phyloP scores from a whole-genome alignment of 2,888 invertebrate genomes.

The Oligia latruncula region DNA sequence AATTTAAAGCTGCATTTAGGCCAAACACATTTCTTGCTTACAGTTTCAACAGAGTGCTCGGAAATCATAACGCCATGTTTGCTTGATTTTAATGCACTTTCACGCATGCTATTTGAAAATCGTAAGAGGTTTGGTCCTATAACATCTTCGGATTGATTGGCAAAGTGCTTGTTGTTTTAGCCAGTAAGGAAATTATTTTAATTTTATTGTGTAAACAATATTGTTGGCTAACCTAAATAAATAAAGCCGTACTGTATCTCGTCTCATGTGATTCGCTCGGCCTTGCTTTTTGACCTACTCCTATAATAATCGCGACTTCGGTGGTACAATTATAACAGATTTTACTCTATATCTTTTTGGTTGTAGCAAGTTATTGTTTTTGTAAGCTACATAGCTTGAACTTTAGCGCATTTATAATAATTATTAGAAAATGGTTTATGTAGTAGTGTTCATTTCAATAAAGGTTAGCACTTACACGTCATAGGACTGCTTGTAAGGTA shows the following conservation, averaged over 20 bases:
- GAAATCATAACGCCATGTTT: not conserved
- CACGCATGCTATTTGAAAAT: slow-evolving; percentile 31
- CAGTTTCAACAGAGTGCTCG: not conserved
- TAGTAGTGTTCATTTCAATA: slow-evolving; percentile 23
- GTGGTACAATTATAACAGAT: slow-evolving; percentile 36
- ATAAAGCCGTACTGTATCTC: slow-evolving; percentile 37
- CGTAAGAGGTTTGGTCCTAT: slow-evolving; percentile 3
- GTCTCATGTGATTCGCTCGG: slow-evolving; percentile 50
- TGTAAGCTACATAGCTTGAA: slow-evolving; percentile 44
- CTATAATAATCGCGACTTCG: not conserved
- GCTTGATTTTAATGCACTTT: not conserved
- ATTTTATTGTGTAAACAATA: not conserved
- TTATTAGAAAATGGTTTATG: slow-evolving; percentile 20
- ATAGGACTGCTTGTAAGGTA: slow-evolving; percentile 24
- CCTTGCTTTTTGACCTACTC: slow-evolving; percentile 19
- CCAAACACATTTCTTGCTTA: slow-evolving; percentile 3
- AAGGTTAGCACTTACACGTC: slow-evolving; percentile 15
- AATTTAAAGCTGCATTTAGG: slow-evolving; percentile 5
- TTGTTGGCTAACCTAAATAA: not conserved
- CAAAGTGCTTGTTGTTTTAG: slow-evolving; percentile 12
- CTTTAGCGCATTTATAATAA: slow-evolving; percentile 27
- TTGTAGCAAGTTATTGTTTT: slow-evolving; percentile 28
- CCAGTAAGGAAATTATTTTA: not conserved
- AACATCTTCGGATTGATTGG: slow-evolving; percentile 9
- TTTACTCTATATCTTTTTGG: slow-evolving; percentile 23